phyloP scores from a whole-genome alignment of 1,140 invertebrate species.

The Phthorimaea operculella region DNA sequence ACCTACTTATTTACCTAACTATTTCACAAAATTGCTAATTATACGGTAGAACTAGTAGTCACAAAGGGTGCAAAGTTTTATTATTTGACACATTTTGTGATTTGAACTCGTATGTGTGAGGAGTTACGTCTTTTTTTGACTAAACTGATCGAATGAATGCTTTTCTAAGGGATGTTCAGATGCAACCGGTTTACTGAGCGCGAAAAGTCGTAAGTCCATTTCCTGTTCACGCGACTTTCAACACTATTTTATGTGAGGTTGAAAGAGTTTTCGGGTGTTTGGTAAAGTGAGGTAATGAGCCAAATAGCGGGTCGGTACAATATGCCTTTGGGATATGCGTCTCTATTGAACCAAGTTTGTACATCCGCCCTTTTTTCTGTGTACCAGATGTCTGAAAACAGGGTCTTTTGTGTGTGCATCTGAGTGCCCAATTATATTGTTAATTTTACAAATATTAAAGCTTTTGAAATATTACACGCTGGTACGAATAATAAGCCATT shows the following conservation, averaged over 20 bases:
- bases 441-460: slow-evolving; percentile 63
- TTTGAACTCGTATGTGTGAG: slow-evolving; percentile 14
- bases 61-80: slow-evolving; percentile 38
- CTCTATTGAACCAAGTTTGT: slow-evolving; percentile 54
- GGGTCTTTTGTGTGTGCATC: slow-evolving; percentile 38
- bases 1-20: slow-evolving; percentile 51
- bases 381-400: slow-evolving; percentile 53
- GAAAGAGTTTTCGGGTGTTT: slow-evolving; percentile 9
- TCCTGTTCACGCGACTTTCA: slow-evolving; percentile 15
- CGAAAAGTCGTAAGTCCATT: slow-evolving; percentile 15
- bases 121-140: slow-evolving; percentile 24
- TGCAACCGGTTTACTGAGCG: slow-evolving; percentile 34
- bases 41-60: slow-evolving; percentile 52
- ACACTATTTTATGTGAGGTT: slow-evolving; percentile 12
- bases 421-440: slow-evolving; percentile 65
- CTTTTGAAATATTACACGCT: slow-evolving; percentile 60
- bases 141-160: slow-evolving; percentile 40
- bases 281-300: not conserved
- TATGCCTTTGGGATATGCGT: slow-evolving; percentile 49
- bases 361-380: slow-evolving; percentile 63
- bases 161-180: slow-evolving; percentile 64
- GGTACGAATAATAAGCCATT: slow-evolving; percentile 60
- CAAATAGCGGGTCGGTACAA: slow-evolving; percentile 11
- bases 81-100: slow-evolving; percentile 4
- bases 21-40: slow-evolving; percentile 64